These are phyloP conservation scores for Florisuga fusca DNA, from an alignment of 2,797 vertebrate species.

Conservation along the genomic window DNA sequence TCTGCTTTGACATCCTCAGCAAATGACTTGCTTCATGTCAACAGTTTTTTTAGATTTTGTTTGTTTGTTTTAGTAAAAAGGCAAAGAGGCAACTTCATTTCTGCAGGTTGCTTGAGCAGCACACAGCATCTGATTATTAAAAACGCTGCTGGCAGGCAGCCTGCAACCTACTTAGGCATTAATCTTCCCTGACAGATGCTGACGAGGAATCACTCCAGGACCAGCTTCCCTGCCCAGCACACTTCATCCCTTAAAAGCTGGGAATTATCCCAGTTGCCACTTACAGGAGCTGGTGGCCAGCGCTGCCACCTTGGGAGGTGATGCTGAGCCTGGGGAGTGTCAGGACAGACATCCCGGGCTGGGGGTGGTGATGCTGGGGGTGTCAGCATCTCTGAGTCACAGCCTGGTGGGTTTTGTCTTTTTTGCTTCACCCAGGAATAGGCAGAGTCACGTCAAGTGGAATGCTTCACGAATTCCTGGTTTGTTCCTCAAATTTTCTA, in stretches of 20 bases:
- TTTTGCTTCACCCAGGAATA: not conserved
- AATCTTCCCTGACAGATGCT: slow-evolving; percentile 70
- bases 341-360: not conserved
- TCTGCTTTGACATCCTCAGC: not conserved
- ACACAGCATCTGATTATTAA: slow-evolving; percentile 63
- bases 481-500: not conserved
- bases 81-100: slow-evolving; percentile 34
- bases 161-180: slow-evolving; percentile 63
- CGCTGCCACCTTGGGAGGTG: not conserved
- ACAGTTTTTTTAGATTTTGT: not conserved
- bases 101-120: not conserved
- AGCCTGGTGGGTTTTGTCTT: not conserved
- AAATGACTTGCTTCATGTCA: not conserved
- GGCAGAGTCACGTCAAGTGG: not conserved
- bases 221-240: not conserved
- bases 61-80: too few species aligned
- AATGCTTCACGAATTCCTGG: not conserved
- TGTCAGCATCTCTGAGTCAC: not conserved
- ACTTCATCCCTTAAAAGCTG: slow-evolving; percentile 64
- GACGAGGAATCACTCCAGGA: slow-evolving; percentile 35
- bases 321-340: rapidly evolving
- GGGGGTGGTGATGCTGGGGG: not conserved
- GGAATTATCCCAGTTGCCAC: not conserved
- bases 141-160: slow-evolving; percentile 65
- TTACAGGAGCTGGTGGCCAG: not conserved